phyloP scores from a whole-genome alignment of 1,140 invertebrate genomes.

The Temnothorax nylanderi region DNA sequence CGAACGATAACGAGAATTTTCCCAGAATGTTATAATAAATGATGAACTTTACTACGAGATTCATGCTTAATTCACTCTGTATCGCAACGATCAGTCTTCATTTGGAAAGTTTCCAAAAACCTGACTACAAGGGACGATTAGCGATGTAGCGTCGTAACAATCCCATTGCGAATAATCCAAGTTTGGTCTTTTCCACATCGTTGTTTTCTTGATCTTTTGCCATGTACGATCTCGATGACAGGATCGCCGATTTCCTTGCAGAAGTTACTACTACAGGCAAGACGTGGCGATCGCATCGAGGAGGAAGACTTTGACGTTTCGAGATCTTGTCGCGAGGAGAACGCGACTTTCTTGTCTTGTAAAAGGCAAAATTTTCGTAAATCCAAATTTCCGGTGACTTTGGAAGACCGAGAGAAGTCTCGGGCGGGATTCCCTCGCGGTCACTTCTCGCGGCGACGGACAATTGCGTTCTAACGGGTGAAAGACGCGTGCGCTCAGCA shows the following conservation, averaged over 20 bases:
- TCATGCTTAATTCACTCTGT: not conserved
- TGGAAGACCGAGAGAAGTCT: not conserved
- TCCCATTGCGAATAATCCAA: not conserved
- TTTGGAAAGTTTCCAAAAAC: slow-evolving; percentile 26
- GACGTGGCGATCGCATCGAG: not conserved
- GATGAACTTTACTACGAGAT: not conserved
- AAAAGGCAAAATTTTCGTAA: not conserved
- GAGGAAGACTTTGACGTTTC: slow-evolving; percentile 14
- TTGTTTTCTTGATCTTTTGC: not conserved
- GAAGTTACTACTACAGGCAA: slow-evolving; percentile 12
- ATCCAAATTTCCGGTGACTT: not conserved
- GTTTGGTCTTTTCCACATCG: not conserved
- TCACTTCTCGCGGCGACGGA: not conserved
- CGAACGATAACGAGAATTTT: not conserved
- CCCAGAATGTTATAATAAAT: not conserved
- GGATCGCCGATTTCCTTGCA: slow-evolving; percentile 58
- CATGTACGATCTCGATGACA: slow-evolving; percentile 33
- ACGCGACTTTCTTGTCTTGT: not conserved
- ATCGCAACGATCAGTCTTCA: slow-evolving; percentile 4
- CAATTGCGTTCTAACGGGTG: not conserved
- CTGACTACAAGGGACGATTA: slow-evolving; percentile 37
- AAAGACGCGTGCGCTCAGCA: not conserved
- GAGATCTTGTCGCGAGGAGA: not conserved
- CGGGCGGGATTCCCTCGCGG: not conserved
- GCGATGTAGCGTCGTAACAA: not conserved